Conservation (phyloP, 2,113 vertebrate genomes). For the Dunckerocampus dactyliophorus region DNA sequence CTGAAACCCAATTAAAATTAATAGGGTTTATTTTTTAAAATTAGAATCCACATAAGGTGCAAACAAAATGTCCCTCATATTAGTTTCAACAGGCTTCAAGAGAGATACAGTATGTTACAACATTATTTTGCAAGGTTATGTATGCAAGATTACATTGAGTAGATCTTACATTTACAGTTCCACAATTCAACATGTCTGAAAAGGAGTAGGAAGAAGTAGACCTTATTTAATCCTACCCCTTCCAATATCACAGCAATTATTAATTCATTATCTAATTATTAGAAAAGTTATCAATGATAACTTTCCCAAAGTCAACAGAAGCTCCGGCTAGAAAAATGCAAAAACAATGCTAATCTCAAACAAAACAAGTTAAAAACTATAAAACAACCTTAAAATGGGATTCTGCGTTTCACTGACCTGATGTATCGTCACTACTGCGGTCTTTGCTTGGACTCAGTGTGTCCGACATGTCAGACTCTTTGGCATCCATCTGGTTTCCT, state of each 20-base stretch:
- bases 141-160: background rate
- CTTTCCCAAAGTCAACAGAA: too few relatives aligned
- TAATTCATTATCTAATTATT: too few relatives aligned
- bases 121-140: background rate
- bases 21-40: background rate
- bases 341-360: background rate
- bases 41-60: background rate
- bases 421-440: conserved; percentile 95
- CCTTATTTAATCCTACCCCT: too few relatives aligned
- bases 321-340: too few relatives aligned
- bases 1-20: conserved; percentile 56
- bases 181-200: too few relatives aligned
- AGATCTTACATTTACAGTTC: too few relatives aligned
- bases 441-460: conserved; percentile 98
- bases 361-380: background rate
- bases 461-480: conserved; percentile 95
- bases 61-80: too few relatives aligned
- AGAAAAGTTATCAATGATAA: too few relatives aligned
- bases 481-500: conserved; percentile 89
- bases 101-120: background rate
- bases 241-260: too few relatives aligned
- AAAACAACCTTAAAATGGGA: background rate
- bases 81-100: background rate
- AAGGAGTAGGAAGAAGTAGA: too few relatives aligned
- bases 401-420: conserved; percentile 72